Percentiles rank a stretch among this genome's conserved stretches.
Evolutionary conservation across 2,113 vertebrate species (phyloP).

Genomic region (Ivindomyrus marchei): DNA sequence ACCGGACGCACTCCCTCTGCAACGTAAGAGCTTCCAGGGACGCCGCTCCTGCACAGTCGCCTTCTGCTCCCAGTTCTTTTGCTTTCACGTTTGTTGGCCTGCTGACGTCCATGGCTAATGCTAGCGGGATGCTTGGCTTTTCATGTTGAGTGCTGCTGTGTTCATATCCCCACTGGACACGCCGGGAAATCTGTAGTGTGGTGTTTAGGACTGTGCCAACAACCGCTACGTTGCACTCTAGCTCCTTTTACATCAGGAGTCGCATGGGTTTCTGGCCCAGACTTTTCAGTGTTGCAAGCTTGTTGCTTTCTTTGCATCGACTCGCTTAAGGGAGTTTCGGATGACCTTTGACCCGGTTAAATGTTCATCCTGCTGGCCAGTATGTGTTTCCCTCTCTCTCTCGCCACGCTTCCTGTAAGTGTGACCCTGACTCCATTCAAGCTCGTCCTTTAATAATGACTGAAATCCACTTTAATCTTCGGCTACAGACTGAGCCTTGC

Average conservation of each 20-base stretch:
- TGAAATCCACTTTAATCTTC: neutral
- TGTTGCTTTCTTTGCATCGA: neutral
- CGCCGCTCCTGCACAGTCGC: constrained; percentile 31
- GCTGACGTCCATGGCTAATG: neutral
- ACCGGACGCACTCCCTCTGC: constrained; percentile 98
- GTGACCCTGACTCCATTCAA: neutral
- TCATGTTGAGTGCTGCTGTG: neutral
- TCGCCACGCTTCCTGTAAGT: neutral
- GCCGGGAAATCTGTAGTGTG: neutral
- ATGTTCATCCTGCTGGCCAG: neutral
- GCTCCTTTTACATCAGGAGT: neutral
- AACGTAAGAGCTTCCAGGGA: constrained; percentile 77
- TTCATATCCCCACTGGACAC: neutral
- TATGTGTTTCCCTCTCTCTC: neutral
- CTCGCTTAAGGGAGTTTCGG: neutral
- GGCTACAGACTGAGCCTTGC: neutral
- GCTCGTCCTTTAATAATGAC: neutral
- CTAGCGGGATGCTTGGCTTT: neutral
- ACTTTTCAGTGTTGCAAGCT: neutral
- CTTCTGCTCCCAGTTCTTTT: neutral
- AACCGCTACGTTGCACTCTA: neutral
- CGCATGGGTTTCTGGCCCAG: neutral
- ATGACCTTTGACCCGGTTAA: neutral
- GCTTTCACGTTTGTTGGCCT: neutral
- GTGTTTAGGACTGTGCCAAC: neutral